Evolutionary conservation across 2,797 vertebrate species (phyloP).

Genomic region (Takifugu rubripes): DNA sequence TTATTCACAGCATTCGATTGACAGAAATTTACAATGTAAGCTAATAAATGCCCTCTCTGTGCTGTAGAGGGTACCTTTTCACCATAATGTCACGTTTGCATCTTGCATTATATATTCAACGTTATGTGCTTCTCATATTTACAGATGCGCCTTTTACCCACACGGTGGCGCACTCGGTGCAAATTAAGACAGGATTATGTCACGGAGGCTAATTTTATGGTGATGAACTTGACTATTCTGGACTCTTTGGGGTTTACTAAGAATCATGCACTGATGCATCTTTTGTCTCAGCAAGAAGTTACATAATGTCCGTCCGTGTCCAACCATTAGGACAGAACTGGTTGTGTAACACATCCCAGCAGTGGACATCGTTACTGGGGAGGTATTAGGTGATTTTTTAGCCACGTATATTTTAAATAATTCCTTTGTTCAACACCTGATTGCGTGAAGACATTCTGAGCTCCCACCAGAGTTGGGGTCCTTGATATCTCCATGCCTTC

Average conservation of each 20-base stretch:
- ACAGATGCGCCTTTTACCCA: slow-evolving; percentile 18
- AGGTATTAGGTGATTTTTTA: slow-evolving; percentile 1
- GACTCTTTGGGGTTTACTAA: slow-evolving; percentile 7
- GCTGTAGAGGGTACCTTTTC: no score
- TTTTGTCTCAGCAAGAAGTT: slow-evolving; percentile 26
- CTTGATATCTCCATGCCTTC: no score
- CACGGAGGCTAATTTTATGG: slow-evolving; percentile 31
- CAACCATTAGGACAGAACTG: slow-evolving; percentile 27
- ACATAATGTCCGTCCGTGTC: slow-evolving; percentile 49
- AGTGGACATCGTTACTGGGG: slow-evolving; percentile 25
- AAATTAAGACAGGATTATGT: slow-evolving; percentile 27
- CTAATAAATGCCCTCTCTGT: no score
- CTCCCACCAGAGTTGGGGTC: no score
- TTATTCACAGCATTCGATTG: no score
- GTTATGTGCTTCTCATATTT: no score
- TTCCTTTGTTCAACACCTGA: no score
- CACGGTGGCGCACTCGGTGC: slow-evolving; percentile 53
- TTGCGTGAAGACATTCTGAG: no score
- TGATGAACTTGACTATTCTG: slow-evolving; percentile 6
- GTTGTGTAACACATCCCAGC: slow-evolving; percentile 54
- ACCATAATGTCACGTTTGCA: no score
- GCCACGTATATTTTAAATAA: no score
- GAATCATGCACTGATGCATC: slow-evolving; percentile 7
- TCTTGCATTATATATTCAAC: no score
- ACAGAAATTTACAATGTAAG: no score